Percentiles rank a stretch among this genome's conserved stretches.
phyloP scores from a whole-genome alignment of 2,113 vertebrate species.

The Trogon melanurus region DNA sequence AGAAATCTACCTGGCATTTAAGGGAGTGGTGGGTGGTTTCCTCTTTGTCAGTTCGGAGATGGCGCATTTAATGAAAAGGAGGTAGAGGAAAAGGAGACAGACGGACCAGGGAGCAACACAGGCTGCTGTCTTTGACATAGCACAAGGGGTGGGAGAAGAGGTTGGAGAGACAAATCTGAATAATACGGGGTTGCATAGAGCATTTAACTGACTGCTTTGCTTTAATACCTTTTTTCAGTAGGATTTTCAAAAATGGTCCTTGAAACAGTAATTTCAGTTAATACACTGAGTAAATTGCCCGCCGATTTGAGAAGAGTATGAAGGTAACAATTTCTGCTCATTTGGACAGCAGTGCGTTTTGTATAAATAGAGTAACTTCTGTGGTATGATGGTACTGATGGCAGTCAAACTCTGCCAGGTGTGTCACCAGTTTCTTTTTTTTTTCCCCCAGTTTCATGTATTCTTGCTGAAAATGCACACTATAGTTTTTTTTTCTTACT shows the following conservation, averaged over 20 bases:
- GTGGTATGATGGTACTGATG: background rate
- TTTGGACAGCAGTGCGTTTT: slow-evolving; percentile 6
- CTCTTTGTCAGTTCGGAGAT: background rate
- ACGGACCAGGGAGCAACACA: background rate
- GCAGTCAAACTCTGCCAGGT: background rate
- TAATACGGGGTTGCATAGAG: background rate
- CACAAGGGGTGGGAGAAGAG: background rate
- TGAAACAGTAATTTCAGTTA: background rate
- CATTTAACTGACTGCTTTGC: background rate
- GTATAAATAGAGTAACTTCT: background rate
- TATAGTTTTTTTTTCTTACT: background rate
- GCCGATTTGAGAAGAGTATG: background rate
- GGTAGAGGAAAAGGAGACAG: background rate
- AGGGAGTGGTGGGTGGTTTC: background rate
- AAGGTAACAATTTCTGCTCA: slow-evolving; percentile 32
- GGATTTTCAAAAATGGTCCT: background rate
- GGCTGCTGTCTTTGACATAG: background rate
- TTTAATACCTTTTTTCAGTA: background rate
- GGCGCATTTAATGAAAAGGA: background rate
- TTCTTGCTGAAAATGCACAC: background rate
- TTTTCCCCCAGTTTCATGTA: background rate
- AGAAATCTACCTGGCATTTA: background rate
- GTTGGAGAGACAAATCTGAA: background rate
- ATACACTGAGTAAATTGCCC: background rate
- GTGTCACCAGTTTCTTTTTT: background rate